phyloP scores from a whole-genome alignment of 2,113 vertebrate species.

The Catharus fuscescens region DNA sequence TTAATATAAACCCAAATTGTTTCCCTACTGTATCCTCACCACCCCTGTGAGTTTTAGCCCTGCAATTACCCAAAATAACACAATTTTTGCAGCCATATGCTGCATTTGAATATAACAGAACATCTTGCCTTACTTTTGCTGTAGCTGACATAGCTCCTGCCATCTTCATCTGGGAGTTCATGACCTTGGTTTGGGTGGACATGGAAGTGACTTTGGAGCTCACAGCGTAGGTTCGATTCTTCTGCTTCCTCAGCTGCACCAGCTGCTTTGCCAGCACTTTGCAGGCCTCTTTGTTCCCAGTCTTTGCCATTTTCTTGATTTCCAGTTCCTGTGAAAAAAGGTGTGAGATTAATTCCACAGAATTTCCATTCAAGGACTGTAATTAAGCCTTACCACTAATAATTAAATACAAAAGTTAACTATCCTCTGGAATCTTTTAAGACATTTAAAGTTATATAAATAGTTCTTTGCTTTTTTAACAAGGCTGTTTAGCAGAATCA shows the following conservation, averaged over 20 bases:
- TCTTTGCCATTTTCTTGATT: constrained; percentile 99
- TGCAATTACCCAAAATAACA: background rate
- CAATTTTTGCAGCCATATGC: background rate
- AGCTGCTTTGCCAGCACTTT: constrained; percentile 95
- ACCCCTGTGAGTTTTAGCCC: background rate
- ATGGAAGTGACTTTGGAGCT: constrained; percentile 98
- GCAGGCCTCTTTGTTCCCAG: constrained; percentile 95
- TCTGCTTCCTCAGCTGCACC: constrained; percentile 93
- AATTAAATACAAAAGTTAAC: background rate
- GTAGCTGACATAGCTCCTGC: constrained; percentile 95
- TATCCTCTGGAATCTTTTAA: background rate
- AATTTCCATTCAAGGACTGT: background rate
- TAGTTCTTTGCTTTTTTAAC: background rate
- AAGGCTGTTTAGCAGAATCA: background rate
- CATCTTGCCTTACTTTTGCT: constrained; percentile 84
- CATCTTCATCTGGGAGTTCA: constrained; percentile 99
- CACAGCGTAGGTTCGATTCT: constrained; percentile 92
- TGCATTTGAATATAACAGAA: background rate
- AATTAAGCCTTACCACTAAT: background rate
- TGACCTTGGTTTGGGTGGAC: constrained; percentile 94
- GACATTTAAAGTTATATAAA: background rate
- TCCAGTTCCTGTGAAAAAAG: constrained; percentile 85
- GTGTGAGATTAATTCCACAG: background rate
- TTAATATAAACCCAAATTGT: background rate
- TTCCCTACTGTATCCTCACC: background rate